Evolutionary conservation across 2,888 invertebrate genomes (phyloP).

Genomic region (Orchesella flavescens): DNA sequence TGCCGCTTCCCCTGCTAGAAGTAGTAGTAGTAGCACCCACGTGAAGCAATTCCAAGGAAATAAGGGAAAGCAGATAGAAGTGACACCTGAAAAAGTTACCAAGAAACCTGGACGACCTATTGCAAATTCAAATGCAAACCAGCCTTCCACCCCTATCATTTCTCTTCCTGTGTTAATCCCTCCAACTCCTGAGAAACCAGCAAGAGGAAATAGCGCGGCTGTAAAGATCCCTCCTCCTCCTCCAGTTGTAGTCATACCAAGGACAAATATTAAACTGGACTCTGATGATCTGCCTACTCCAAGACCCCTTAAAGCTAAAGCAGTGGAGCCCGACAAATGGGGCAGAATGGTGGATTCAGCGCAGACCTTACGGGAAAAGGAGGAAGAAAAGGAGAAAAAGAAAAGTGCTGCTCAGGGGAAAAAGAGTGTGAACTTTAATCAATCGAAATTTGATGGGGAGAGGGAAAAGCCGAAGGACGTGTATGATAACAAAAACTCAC

Average conservation of each 20-base stretch:
- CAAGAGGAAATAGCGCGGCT: no score
- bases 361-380: constrained; percentile 31
- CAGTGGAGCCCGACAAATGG: constrained; percentile 25
- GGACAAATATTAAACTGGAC: neutral
- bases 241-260: neutral
- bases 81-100: neutral
- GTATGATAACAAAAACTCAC: neutral
- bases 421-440: neutral
- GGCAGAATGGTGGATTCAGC: constrained; percentile 19
- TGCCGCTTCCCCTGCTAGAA: constrained; percentile 15
- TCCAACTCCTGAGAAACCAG: no score
- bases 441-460: neutral
- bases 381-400: constrained; percentile 73
- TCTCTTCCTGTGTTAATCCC: no score
- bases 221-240: neutral
- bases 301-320: neutral
- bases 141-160: no score
- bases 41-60: constrained; percentile 19
- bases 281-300: neutral
- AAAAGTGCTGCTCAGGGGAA: neutral
- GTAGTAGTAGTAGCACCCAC: neutral
- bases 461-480: neutral
- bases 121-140: no score
- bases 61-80: constrained; percentile 7
- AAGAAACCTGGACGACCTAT: constrained; percentile 14